Conservation (phyloP, 2,888 invertebrate species). For the Epiblema foenella region DNA sequence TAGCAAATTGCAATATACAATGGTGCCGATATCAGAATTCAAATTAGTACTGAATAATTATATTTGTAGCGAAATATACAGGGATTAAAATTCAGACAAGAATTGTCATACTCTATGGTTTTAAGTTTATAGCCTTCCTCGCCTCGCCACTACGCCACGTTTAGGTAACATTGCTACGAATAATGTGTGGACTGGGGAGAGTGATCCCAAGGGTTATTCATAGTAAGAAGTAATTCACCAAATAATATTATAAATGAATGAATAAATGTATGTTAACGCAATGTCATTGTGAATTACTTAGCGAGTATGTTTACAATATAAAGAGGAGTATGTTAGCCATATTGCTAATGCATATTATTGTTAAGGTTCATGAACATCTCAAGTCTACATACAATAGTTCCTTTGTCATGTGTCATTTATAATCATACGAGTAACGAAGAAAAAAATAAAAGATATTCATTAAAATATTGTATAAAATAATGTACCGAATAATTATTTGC, state of each 20-base stretch:
- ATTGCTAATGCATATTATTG: slow-evolving; percentile 70
- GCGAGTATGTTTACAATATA: slow-evolving; percentile 61
- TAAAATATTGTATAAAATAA: slow-evolving; percentile 77
- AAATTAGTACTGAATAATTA: slow-evolving; percentile 35
- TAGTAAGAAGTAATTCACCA: slow-evolving; percentile 66
- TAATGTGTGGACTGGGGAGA: slow-evolving; percentile 24
- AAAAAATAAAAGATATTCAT: slow-evolving; percentile 74
- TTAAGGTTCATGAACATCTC: slow-evolving; percentile 74
- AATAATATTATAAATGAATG: slow-evolving; percentile 68
- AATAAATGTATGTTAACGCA: slow-evolving; percentile 62
- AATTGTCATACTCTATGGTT: slow-evolving; percentile 26
- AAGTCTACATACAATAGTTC: slow-evolving; percentile 83
- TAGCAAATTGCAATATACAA: slow-evolving; percentile 22
- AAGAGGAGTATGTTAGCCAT: slow-evolving; percentile 71
- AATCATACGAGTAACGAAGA: slow-evolving; percentile 75
- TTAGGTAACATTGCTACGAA: slow-evolving; percentile 25
- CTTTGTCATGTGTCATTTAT: slow-evolving; percentile 84
- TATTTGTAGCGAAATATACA: slow-evolving; percentile 40
- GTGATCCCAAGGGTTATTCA: slow-evolving; percentile 46
- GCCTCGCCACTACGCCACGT: slow-evolving; percentile 9
- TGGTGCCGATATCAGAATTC: slow-evolving; percentile 24
- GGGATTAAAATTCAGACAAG: slow-evolving; percentile 41
- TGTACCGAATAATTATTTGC: slow-evolving; percentile 81
- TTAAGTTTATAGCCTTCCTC: slow-evolving; percentile 36
- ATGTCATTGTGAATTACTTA: slow-evolving; percentile 64